Percentiles rank a stretch among this genome's conserved stretches.
These are phyloP conservation scores for Andricus curvator DNA, from an alignment of 2,888 invertebrate genomes.

Conservation along the genomic window DNA sequence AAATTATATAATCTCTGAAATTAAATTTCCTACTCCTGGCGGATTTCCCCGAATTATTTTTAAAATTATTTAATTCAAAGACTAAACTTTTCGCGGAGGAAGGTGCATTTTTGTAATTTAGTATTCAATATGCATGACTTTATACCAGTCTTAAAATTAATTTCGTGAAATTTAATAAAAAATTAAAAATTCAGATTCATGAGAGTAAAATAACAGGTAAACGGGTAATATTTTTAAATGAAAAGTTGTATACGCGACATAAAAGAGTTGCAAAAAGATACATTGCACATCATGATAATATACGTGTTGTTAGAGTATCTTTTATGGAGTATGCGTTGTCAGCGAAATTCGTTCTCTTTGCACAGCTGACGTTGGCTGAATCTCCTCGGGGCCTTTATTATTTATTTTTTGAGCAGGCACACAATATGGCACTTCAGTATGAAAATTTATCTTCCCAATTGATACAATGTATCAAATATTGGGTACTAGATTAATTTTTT, in stretches of 20 bases:
- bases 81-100: no score
- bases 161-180: not conserved
- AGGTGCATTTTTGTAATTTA: no score
- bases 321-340: slow-evolving; percentile 1
- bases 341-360: slow-evolving; percentile 4
- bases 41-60: no score
- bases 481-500: no score
- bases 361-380: not conserved
- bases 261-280: not conserved
- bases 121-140: not conserved
- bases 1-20: no score
- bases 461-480: no score
- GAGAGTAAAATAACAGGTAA: not conserved
- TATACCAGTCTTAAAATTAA: not conserved
- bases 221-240: not conserved
- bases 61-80: no score
- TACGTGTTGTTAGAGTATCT: not conserved
- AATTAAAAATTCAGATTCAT: not conserved
- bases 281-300: not conserved
- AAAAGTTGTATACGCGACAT: not conserved
- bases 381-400: not conserved
- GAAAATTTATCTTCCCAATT: no score
- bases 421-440: no score
- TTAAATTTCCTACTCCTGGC: no score
- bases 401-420: not conserved